Evolutionary conservation across 2,113 vertebrate species (phyloP), one percentile per base, ranked within the genome.

Genomic region (Lasiurus borealis): DNA sequence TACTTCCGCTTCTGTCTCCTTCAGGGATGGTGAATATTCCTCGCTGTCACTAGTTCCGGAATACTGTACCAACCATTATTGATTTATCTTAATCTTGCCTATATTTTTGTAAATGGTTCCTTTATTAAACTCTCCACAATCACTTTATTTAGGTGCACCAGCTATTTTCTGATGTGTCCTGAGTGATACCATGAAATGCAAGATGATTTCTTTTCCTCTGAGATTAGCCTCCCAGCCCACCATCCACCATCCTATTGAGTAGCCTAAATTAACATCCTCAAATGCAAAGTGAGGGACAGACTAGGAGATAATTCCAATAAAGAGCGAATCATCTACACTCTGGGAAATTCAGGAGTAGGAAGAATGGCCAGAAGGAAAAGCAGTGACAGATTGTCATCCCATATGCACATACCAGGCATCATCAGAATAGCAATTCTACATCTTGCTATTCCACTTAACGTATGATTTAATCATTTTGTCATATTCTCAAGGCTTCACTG

Each of bases 391-490:
- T 81, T 96, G 89, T 75, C 64, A 75, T 86, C 50, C 89, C 93
- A 91, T 86, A 91, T 92, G 92, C 19, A 85, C 69, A 93, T 29
- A 92, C 59, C 71, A 96, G 86, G 86, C 77, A 78, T 89, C 85
- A 72, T 92, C 85, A 88, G 91, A 93, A 92, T 92, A 93, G 81
- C 82, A 97, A 78, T 78, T 94, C 85, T 93, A 69, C 76, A 72
- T 75, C 59, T 94, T 85, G 81, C 29, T 81, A 88, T 96, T 96
- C 90, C 72, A 93, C n/a, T 87, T 95, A 93, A 88, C 76, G 6
- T 95, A 81, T 81, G 90, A 96, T 85, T 96, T 95, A 94, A 94
- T 93, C 75, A 91, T 94, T 85, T 94, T 96, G 76, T 93, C 87
- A 95, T 93, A 73, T 91, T 93, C 80, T 81, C 93, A 94, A 88